Conservation (phyloP, 2,113 vertebrate genomes). For the Aleadryas rufinucha region DNA sequence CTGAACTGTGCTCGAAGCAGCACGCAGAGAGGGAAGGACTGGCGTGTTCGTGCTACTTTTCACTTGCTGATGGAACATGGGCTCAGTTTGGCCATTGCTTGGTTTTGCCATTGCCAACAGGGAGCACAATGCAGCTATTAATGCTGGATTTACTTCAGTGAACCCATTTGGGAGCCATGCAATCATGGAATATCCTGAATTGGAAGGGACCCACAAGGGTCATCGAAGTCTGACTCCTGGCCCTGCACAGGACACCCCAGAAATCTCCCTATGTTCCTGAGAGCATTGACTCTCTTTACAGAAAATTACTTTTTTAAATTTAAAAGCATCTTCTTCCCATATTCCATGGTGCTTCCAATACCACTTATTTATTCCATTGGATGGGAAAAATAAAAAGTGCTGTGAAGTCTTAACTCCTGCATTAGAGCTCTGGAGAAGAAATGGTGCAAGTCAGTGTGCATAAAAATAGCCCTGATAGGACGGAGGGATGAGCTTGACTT, state of each 20-base stretch:
- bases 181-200: background rate
- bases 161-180: background rate
- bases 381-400: background rate
- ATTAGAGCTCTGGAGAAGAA: background rate
- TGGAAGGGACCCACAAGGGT: background rate
- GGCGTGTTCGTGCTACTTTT: background rate
- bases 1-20: background rate
- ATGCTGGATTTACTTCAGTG: background rate
- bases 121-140: background rate
- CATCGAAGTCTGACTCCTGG: no score
- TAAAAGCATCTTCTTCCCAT: background rate
- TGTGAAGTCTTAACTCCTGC: background rate
- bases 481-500: background rate
- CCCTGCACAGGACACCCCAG: background rate
- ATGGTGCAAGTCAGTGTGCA: background rate
- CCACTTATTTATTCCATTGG: background rate
- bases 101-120: background rate
- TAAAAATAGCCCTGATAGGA: background rate
- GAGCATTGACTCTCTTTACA: background rate
- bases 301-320: background rate
- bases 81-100: background rate
- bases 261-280: background rate
- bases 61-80: accelerated
- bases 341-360: background rate
- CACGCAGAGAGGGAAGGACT: background rate